These are phyloP conservation scores for Chydorus sphaericus DNA, from an alignment of 2,888 invertebrate genomes.

Conservation along the genomic window DNA sequence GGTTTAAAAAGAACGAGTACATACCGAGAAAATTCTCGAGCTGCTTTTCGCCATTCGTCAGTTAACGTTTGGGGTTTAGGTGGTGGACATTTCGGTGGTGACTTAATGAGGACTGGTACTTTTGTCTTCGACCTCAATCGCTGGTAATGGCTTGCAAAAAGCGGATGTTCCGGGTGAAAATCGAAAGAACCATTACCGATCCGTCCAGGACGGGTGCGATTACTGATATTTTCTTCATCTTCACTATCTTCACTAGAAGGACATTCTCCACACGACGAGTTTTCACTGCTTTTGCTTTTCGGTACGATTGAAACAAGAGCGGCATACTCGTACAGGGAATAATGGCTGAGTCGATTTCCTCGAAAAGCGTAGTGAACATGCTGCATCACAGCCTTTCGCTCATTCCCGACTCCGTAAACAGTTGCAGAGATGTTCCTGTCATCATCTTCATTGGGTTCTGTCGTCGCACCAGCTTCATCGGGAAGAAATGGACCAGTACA, in stretches of 20 bases:
- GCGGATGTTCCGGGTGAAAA: no score
- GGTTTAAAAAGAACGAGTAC: background rate
- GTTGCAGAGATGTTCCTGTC: no score
- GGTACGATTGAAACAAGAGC: background rate
- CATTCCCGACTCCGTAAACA: background rate
- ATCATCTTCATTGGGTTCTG: no score
- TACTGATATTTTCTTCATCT: no score
- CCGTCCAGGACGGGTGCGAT: no score
- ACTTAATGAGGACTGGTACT: background rate
- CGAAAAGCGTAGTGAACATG: background rate
- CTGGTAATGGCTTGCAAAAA: background rate
- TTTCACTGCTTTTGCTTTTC: background rate
- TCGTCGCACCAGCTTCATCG: no score
- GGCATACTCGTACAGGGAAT: background rate
- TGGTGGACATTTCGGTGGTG: background rate
- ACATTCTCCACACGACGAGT: no score
- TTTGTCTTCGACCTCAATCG: background rate
- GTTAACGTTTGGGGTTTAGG: background rate
- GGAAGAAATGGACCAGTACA: no score
- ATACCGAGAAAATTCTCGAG: background rate
- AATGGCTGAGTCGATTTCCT: background rate
- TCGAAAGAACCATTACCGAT: no score
- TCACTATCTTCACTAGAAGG: no score
- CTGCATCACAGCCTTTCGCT: background rate
- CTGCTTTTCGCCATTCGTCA: background rate